Base-by-base conservation (phyloP, 2,888 invertebrate genomes). In the Pandemis cinnamomeana region DNA sequence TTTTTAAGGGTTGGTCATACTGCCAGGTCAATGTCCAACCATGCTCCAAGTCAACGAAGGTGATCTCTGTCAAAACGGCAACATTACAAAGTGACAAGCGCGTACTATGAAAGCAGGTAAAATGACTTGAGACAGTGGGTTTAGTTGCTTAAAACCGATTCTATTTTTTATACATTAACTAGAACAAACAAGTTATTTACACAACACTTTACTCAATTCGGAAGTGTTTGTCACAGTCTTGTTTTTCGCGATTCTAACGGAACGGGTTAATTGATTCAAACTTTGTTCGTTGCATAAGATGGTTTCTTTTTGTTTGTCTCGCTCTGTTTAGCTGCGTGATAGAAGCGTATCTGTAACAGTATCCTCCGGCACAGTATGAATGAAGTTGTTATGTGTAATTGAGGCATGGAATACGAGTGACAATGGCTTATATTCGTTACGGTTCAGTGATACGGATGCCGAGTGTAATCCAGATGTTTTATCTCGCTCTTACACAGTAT, bases 241-340 rank as follows among this genome's bases (percentile, higher is more conserved):
- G 48, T 61, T 70, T 73, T 71, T 61, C 58, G 70, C 53, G 63
- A 72, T 72, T 46, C 63, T 69, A 72, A 64, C 72, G 69, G 72
- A 72, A 58, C 71, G 41, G 55, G 64, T 71, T 74, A 74, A 74
- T 74, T 71, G 74, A 83, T 78, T 78, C 83, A 75, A 77, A 80
- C 66, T 74, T 62, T 75, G 71, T 62, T 62, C 7, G 48, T 83
- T 77, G 46, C 77, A 64, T 77, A 77, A 78, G 68, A 66, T 69
- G 63, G 76, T 76, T 69, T 69, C 76, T 20, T 77, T 78, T 77
- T 75, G 71, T 77, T 78, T 72, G 77, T 72, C 63, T 13, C 55
- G 78, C 78, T 79, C 78, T 78, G 73, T 72, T 76, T 55, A 44
- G 13, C 61, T 20, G 36, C 15, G 41, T 55, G 67, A 67, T 70